Conservation (phyloP, 53 echinoderm and acorn worm genomes). For the Apostichopus leukothele region DNA sequence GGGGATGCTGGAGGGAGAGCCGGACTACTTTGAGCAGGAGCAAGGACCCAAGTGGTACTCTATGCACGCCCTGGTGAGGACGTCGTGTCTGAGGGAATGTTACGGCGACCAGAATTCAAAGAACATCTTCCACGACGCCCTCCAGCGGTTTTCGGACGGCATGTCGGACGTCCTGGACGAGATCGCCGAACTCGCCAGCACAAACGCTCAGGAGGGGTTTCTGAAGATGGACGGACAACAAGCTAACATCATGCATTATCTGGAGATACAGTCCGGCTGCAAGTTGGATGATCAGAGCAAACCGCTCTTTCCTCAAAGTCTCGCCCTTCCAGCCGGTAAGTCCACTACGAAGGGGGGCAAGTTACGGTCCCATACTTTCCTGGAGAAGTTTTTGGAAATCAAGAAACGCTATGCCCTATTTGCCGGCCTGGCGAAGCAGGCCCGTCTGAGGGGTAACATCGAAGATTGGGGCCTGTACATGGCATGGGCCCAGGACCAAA, state of each 20-base stretch:
- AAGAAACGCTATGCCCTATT: conserved; percentile 55
- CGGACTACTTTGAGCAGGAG: conserved; percentile 22
- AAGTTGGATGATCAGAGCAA: conserved; percentile 57
- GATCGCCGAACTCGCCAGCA: conserved; percentile 51
- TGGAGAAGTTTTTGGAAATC: conserved; percentile 66
- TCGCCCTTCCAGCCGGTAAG: not conserved
- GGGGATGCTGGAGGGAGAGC: conserved; percentile 39
- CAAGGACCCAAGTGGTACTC: conserved; percentile 55
- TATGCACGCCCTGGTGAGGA: conserved; percentile 78
- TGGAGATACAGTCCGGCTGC: conserved; percentile 73
- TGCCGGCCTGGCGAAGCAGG: conserved; percentile 26
- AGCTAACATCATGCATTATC: conserved; percentile 74
- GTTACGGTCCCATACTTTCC: conserved; percentile 45
- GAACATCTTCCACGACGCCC: conserved; percentile 56
- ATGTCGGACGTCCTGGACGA: conserved; percentile 49
- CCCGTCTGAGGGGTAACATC: conserved; percentile 40
- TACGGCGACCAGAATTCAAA: conserved; percentile 46
- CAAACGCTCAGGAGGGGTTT: conserved; percentile 62
- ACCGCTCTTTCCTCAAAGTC: conserved; percentile 13
- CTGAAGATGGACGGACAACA: conserved; percentile 63
- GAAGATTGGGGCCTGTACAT: conserved; percentile 62
- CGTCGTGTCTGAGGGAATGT: conserved; percentile 60
- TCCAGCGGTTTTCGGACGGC: conserved; percentile 40
- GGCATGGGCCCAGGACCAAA: conserved; percentile 81
- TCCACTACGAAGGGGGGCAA: not conserved